Evolutionary conservation across 2,888 invertebrate species (phyloP).

Genomic region (Caenorhabditis drosophilae): DNA sequence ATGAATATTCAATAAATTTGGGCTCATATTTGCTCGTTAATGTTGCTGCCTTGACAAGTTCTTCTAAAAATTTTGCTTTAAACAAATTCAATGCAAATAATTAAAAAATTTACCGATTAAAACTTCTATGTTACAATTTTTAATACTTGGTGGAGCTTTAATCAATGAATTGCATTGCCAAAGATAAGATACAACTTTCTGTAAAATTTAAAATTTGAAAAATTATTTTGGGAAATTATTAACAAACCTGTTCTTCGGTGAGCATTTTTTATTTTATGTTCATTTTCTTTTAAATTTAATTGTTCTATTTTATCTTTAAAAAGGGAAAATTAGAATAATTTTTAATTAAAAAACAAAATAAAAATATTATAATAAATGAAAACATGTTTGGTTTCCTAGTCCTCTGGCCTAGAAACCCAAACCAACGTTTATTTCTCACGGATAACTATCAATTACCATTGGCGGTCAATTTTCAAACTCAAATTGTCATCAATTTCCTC

Average conservation of each 20-base stretch:
- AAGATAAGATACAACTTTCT: background rate
- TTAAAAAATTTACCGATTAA: background rate
- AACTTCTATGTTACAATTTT: background rate
- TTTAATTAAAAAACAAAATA: too few relatives aligned
- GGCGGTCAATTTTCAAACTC: background rate
- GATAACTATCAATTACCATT: too few relatives aligned
- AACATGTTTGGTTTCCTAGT: conserved; percentile 1
- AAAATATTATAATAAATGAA: too few relatives aligned
- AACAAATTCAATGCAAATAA: too few relatives aligned
- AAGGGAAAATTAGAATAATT: too few relatives aligned
- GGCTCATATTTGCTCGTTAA: background rate
- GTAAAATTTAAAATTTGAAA: background rate
- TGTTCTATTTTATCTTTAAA: too few relatives aligned
- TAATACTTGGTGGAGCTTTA: background rate
- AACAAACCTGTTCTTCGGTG: background rate
- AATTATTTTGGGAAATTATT: background rate
- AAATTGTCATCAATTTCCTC: background rate
- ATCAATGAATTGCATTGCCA: background rate
- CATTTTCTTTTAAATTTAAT: too few relatives aligned
- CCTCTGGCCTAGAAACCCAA: conserved; percentile 5
- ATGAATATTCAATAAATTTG: background rate
- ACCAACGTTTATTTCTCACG: background rate
- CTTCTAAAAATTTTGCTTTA: too few relatives aligned
- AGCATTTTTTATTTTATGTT: background rate
- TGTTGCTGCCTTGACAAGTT: background rate